Percentiles rank a stretch among this genome's conserved stretches.
Conservation (phyloP, 2,888 invertebrate species). For the Drosophila limbata region DNA sequence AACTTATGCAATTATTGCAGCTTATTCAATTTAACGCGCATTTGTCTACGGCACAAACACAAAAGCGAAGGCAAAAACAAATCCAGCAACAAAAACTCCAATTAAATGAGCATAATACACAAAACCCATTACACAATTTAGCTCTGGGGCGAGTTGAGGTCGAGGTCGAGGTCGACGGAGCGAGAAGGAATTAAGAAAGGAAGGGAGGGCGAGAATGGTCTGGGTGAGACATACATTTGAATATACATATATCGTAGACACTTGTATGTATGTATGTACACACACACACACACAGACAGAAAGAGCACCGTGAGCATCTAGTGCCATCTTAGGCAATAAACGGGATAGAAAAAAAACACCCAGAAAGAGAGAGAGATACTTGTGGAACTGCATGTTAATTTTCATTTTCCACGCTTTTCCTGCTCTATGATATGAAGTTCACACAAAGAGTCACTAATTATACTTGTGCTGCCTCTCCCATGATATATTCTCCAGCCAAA, state of each 20-base stretch:
- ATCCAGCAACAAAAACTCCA: slow-evolving; percentile 56
- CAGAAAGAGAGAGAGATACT: not conserved
- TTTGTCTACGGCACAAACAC: slow-evolving; percentile 34
- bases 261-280: slow-evolving; percentile 3
- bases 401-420: slow-evolving; percentile 18
- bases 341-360: too few relatives aligned
- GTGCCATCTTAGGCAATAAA: too few relatives aligned
- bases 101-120: slow-evolving; percentile 62
- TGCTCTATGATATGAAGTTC: slow-evolving; percentile 32
- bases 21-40: slow-evolving; percentile 64
- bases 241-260: slow-evolving; percentile 5
- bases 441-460: slow-evolving; percentile 28
- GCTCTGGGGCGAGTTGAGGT: slow-evolving; percentile 15
- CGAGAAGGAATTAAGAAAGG: not conserved
- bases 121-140: slow-evolving; percentile 43
- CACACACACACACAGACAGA: slow-evolving; percentile 3
- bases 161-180: not conserved
- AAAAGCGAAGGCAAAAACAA: slow-evolving; percentile 21
- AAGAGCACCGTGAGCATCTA: too few relatives aligned
- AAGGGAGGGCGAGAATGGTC: not conserved
- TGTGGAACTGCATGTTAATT: slow-evolving; percentile 9
- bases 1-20: slow-evolving; percentile 75
- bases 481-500: slow-evolving; percentile 4
- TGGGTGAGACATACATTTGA: not conserved
- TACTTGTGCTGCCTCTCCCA: not conserved